Conservation (phyloP, 2,888 invertebrate genomes). For the Limnephilus lunatus region DNA sequence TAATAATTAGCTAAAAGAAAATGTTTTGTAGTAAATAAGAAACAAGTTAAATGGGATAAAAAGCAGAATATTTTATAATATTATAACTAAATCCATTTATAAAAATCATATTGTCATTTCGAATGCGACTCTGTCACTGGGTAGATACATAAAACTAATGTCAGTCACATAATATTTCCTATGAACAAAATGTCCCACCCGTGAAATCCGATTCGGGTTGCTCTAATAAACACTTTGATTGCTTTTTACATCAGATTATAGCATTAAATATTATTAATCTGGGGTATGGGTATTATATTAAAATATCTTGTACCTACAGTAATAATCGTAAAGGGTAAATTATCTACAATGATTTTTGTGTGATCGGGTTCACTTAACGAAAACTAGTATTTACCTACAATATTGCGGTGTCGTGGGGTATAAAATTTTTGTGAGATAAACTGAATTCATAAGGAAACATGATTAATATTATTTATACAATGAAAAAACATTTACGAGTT, state of each 20-base stretch:
- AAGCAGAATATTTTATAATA: background rate
- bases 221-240: conserved; percentile 37
- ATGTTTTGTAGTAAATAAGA: background rate
- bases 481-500: too few relatives aligned
- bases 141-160: conserved; percentile 40
- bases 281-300: background rate
- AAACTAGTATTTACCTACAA: background rate
- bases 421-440: too few relatives aligned
- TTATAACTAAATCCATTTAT: background rate
- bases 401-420: too few relatives aligned
- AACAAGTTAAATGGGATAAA: too few relatives aligned
- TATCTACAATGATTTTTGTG: background rate
- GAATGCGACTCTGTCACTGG: conserved; percentile 5
- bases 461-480: too few relatives aligned
- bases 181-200: conserved; percentile 40
- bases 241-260: conserved; percentile 19
- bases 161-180: conserved; percentile 47
- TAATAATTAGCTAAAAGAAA: too few relatives aligned
- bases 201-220: conserved; percentile 24
- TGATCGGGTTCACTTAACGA: background rate
- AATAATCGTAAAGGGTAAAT: background rate
- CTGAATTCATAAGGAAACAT: too few relatives aligned
- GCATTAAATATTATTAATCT: background rate
- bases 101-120: background rate
- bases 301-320: background rate